phyloP scores from a whole-genome alignment of 2,113 vertebrate genomes.

The Limanda limanda region DNA sequence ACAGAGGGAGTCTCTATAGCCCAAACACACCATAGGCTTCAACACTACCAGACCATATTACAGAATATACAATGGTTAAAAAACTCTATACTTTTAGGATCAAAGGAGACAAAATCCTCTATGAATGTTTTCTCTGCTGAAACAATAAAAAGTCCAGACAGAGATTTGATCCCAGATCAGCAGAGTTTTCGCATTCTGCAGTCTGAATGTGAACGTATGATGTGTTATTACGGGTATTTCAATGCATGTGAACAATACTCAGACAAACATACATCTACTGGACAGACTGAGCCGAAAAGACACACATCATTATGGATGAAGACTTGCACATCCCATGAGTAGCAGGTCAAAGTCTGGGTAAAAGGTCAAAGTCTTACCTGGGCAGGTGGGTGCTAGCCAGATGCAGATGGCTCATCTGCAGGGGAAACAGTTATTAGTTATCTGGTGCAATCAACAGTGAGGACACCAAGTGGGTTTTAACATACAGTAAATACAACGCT shows the following conservation, averaged over 20 bases:
- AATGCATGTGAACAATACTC: background rate
- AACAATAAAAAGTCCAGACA: too few species aligned
- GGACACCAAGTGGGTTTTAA: background rate
- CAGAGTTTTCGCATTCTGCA: background rate
- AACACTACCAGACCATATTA: background rate
- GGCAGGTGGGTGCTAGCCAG: slow-evolving; percentile 28
- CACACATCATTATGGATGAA: background rate
- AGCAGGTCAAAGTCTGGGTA: slow-evolving; percentile 12
- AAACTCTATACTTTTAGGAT: background rate
- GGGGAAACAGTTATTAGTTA: background rate
- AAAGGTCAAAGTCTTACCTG: slow-evolving; percentile 59
- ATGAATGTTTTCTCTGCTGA: too few species aligned
- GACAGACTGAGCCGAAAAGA: slow-evolving; percentile 6
- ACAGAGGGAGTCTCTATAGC: background rate
- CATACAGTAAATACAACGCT: too few species aligned
- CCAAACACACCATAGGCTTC: background rate
- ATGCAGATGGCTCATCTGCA: slow-evolving; percentile 35
- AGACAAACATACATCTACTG: slow-evolving; percentile 3
- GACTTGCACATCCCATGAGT: too few species aligned
- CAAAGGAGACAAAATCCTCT: background rate
- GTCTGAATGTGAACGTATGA: background rate
- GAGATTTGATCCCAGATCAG: background rate
- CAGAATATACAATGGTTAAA: background rate
- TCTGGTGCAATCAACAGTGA: background rate
- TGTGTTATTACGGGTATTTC: background rate